Conservation (phyloP, 2,797 vertebrate species). For the Alfaro cultratus region DNA sequence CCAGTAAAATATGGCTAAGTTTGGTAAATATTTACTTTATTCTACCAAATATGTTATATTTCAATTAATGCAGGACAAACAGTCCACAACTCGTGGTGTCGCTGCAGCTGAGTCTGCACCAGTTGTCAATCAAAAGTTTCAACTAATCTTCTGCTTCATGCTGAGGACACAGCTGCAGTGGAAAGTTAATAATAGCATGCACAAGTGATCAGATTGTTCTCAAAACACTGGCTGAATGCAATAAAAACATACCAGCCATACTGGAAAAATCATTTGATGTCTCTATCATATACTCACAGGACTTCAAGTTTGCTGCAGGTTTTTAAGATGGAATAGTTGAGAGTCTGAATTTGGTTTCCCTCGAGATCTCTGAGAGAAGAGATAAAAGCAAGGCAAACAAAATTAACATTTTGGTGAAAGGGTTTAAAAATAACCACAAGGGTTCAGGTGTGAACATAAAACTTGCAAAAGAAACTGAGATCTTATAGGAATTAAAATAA, state of each 20-base stretch:
- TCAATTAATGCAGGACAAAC: neutral
- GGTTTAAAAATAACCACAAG: neutral
- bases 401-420: neutral
- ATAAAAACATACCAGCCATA: neutral
- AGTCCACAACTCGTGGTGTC: neutral
- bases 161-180: neutral
- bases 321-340: constrained; percentile 68
- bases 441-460: neutral
- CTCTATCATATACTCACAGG: constrained; percentile 60
- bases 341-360: constrained; percentile 72
- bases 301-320: constrained; percentile 74
- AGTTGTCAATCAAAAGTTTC: neutral
- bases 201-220: neutral
- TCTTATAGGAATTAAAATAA: neutral
- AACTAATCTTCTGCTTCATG: neutral
- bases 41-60: neutral
- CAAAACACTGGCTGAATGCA: neutral
- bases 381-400: neutral
- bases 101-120: neutral
- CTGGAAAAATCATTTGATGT: neutral
- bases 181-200: neutral
- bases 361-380: constrained; percentile 65
- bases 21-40: neutral
- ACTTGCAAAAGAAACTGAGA: neutral
- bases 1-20: neutral